phyloP scores from a whole-genome alignment of 2,113 vertebrate species.

The Plecturocebus donacophilus region DNA sequence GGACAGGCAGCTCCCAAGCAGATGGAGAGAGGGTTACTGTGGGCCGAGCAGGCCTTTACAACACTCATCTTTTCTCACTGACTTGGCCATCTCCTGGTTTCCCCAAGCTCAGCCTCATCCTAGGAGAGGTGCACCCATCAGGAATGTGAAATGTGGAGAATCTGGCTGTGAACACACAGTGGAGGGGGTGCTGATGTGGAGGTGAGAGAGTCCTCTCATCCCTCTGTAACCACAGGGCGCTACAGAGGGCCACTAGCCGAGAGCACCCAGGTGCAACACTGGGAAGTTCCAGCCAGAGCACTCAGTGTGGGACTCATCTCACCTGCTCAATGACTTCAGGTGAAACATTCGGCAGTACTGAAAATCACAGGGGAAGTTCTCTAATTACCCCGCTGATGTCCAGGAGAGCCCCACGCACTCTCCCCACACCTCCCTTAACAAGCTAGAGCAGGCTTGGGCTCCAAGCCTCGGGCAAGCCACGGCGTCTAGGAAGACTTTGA shows the following conservation, averaged over 20 bases:
- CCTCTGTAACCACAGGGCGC: not conserved
- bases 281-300: too few species aligned
- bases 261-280: not conserved
- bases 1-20: too few species aligned
- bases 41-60: not conserved
- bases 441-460: not conserved
- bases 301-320: not conserved
- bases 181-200: not conserved
- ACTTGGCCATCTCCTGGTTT: not conserved
- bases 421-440: not conserved
- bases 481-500: not conserved
- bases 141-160: not conserved
- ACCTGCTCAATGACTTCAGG: rapidly evolving
- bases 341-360: not conserved
- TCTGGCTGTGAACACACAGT: not conserved
- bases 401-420: not conserved
- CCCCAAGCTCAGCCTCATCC: not conserved
- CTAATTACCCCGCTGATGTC: rapidly evolving
- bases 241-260: not conserved
- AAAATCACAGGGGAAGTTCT: not conserved
- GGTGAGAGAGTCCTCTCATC: not conserved
- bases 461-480: not conserved
- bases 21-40: too few species aligned
- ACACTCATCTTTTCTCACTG: not conserved
- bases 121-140: not conserved